Base-by-base conservation (phyloP, 1,140 invertebrate genomes). In the Bursaphelenchus mucronatus region DNA sequence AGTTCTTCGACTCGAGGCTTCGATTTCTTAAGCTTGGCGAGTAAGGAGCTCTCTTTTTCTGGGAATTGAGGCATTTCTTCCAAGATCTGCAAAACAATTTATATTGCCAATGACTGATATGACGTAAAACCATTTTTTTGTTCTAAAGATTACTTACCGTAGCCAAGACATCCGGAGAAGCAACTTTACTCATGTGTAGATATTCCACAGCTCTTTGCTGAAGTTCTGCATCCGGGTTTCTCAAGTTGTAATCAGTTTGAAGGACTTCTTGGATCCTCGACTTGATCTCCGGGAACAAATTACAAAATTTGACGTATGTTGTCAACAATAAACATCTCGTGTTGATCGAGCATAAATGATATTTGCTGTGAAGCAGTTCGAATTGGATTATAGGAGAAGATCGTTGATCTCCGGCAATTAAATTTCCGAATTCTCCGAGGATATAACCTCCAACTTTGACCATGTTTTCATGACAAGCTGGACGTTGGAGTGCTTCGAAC, bases 51-150 rank as follows among this genome's bases (percentile, higher is more conserved):
- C 85, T 99, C 95, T 76, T 94, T 87, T 84, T 99, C 96, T 3
- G 95, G 92, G 84, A 98, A 99, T 53, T 95, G 94, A 56, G 96
- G 96, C 96, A 99, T 99, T 86, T 98, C 95, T 86, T 99, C 96
- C 57, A 99, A 85, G 61, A 99, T 94, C 87, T 89, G 71, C 43
- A 68, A 43, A 41, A 40, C 1, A 2, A 3, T 1, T 15, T 17
- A 50, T 50, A 19, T 15, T 17, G n/a, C 46, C 11, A n/a, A 47
- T n/a, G 8, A n/a, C n/a, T n/a, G n/a, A n/a, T n/a, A n/a, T n/a
- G n/a, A n/a, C n/a, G 21, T 53, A 10, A 10, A 21, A 66, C 21
- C 50, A 7, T 67, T 44, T 40, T 41, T 19, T 30, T 44, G 21
- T 41, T 64, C 21, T n/a, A 54, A 50, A 53, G 10, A 65, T n/a